Conservation (phyloP, 2,888 invertebrate genomes). For the Pristionchus exspectatus region DNA sequence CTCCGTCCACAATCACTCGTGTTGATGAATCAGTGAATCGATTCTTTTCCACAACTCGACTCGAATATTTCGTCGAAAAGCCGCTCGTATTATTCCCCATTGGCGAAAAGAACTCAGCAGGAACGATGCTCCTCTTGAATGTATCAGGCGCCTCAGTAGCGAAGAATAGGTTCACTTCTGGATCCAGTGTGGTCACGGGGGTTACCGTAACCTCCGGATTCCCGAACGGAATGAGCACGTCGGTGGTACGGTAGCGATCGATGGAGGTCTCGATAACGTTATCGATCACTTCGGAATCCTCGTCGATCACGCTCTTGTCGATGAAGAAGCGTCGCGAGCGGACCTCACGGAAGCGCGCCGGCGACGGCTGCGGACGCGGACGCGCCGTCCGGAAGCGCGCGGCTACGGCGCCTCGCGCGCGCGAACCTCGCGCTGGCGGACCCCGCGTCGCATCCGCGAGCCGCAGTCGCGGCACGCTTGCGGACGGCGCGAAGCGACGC, state of each 20-base stretch:
- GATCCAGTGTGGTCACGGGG: background rate
- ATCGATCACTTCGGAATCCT: background rate
- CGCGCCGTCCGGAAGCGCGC: background rate
- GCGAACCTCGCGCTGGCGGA: background rate
- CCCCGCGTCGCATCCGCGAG: background rate
- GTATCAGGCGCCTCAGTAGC: background rate
- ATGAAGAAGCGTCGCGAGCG: slow-evolving; percentile 34
- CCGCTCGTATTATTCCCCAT: background rate
- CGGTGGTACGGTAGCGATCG: slow-evolving; percentile 42
- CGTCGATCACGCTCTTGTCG: slow-evolving; percentile 27
- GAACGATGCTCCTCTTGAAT: background rate
- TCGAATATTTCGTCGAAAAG: background rate
- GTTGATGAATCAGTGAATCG: background rate
- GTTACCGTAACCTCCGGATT: background rate
- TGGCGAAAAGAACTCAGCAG: background rate
- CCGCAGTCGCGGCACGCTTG: slow-evolving; percentile 12
- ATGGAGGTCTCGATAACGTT: background rate
- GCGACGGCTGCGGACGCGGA: background rate
- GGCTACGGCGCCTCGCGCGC: background rate
- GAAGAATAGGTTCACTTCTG: slow-evolving; percentile 43
- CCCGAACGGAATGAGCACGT: slow-evolving; percentile 44
- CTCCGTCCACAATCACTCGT: background rate
- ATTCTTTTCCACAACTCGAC: background rate
- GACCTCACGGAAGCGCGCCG: slow-evolving; percentile 13
- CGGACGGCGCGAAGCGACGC: slow-evolving; percentile 28